Evolutionary conservation across 2,888 invertebrate species (phyloP), one percentile per base, ranked within the genome.

Genomic region (Gisinianus flammeolus): DNA sequence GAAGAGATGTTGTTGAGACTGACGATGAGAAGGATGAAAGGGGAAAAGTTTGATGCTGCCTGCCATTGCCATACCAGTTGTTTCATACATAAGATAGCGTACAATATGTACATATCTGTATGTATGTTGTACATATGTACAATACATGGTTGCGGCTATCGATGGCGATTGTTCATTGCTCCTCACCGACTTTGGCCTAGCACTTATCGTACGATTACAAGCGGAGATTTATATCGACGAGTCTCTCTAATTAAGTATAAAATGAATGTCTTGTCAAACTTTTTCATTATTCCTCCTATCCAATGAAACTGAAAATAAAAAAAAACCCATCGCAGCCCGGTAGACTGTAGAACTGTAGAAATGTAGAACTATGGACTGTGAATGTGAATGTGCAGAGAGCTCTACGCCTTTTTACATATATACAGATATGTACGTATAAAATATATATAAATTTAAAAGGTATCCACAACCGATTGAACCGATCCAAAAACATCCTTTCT

Each of bases 191-290:
- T 72, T 72, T 74, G 44, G 58, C 28, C 26, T 16, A 24, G 73
- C 73, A 74, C 73, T 74, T 74, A 74, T 33, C 56, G 31, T 33
- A 35, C 12, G 73, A 74, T 74, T 58, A 35, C 64, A 8, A 64
- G 30, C 64, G 52, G 73, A 74, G 73, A 74, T 74, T 73, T 73
- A 73, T 73, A 73, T 73, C 73, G 54, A 73, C 56, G 33, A 33
- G 26, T 44, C 73, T 74, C 73, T 74, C 73, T 74, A 74, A 74
- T 74, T 74, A 74, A 74, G 73, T 74, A 58, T 44, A 74, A 74
- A 74, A 74, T 74, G 73, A 74, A 74, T 74, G 73, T 52, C 44
- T 64, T 74, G 73, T 74, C 73, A 74, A 74, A 64, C 35, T 74
- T 74, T 74, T 74, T 74, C 73, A 74, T 74, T 74, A 74, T 74